phyloP scores from a whole-genome alignment of 2,888 invertebrate genomes.

The Leptopterna dolabrata region DNA sequence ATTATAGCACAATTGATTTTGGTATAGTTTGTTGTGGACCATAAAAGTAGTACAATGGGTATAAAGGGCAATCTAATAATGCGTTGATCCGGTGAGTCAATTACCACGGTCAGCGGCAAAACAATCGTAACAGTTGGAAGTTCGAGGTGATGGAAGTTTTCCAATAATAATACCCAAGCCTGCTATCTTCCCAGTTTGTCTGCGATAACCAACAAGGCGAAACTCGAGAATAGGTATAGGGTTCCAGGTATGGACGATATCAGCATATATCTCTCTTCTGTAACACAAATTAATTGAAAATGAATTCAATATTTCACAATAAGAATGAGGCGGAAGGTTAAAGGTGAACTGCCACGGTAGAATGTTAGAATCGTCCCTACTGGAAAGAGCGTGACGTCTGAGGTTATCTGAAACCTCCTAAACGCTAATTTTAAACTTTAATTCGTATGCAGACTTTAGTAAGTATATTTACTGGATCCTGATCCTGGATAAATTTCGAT shows the following conservation, averaged over 20 bases:
- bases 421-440: no score
- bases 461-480: no score
- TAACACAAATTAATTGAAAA: constrained; percentile 65
- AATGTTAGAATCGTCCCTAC: no score
- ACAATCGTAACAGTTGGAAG: neutral
- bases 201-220: constrained; percentile 67
- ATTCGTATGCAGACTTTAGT: no score
- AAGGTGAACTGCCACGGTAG: no score
- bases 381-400: no score
- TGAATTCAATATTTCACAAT: neutral
- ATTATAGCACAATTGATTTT: neutral
- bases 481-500: no score
- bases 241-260: constrained; percentile 84
- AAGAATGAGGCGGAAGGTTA: no score
- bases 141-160: neutral
- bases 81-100: neutral
- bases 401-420: no score
- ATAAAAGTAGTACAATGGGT: neutral
- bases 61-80: neutral
- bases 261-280: constrained; percentile 82
- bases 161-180: neutral
- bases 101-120: neutral
- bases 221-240: constrained; percentile 79
- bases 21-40: neutral
- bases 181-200: constrained; percentile 27